Evolutionary conservation across 2,797 vertebrate species (phyloP).

Genomic region (Epinephelus malabaricus): DNA sequence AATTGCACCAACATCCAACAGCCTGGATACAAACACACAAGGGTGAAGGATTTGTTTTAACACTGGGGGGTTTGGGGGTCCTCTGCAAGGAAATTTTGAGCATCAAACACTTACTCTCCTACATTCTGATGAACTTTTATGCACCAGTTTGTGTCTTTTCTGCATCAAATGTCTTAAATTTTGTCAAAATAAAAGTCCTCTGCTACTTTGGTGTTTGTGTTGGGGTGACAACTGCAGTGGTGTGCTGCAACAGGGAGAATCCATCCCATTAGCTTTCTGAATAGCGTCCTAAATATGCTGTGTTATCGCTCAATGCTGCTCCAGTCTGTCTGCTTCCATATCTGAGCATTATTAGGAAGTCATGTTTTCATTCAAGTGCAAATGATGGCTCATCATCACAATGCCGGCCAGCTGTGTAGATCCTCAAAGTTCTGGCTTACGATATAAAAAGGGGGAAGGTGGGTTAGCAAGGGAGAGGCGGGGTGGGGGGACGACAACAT

Average conservation of each 20-base stretch:
- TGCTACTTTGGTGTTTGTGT: too few relatives aligned
- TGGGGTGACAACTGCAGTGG: conserved; percentile 40
- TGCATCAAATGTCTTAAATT: too few relatives aligned
- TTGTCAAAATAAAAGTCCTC: too few relatives aligned
- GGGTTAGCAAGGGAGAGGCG: conserved; percentile 23
- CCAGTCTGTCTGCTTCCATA: conserved; percentile 47
- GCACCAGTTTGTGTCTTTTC: too few relatives aligned
- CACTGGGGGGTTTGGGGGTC: too few relatives aligned
- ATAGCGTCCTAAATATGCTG: conserved; percentile 39
- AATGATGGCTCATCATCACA: conserved; percentile 51
- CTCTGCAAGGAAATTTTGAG: too few relatives aligned
- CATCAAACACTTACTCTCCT: too few relatives aligned
- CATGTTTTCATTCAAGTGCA: conserved; percentile 54
- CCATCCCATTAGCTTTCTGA: conserved; percentile 42
- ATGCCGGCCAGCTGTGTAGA: conserved; percentile 31
- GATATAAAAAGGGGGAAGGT: conserved; percentile 30
- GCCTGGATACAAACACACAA: conserved; percentile 47
- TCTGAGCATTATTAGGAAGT: conserved; percentile 39
- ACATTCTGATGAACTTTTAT: too few relatives aligned
- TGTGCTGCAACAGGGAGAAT: conserved; percentile 59
- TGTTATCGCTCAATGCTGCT: conserved; percentile 47
- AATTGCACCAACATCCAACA: conserved; percentile 52
- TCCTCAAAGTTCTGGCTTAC: conserved; percentile 39
- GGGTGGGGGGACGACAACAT: conserved; percentile 35
- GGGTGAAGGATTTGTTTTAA: conserved; percentile 56